phyloP scores from a whole-genome alignment of 2,113 vertebrate species.

The Brienomyrus brachyistius region DNA sequence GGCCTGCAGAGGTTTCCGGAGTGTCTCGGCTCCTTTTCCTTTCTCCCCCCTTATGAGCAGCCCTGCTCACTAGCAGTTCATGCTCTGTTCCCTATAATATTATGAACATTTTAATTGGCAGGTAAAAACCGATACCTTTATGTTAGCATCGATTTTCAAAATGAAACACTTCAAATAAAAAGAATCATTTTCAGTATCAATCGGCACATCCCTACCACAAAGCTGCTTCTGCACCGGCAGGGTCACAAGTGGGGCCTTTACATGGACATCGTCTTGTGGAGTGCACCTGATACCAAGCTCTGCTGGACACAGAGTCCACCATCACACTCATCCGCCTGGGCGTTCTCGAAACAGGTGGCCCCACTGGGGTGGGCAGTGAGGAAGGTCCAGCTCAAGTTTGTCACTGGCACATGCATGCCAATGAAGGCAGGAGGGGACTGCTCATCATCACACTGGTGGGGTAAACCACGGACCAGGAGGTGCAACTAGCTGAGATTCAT shows the following conservation, averaged over 20 bases:
- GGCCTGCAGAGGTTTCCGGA: background rate
- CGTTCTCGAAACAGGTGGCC: no score
- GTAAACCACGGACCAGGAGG: background rate
- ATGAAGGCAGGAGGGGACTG: background rate
- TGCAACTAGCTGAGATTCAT: background rate
- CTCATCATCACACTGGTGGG: background rate
- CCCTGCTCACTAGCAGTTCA: background rate
- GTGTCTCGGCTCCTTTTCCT: background rate
- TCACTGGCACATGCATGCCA: background rate
- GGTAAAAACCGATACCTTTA: background rate
- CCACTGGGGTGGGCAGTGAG: no score
- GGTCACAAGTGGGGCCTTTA: background rate
- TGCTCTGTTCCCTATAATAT: background rate
- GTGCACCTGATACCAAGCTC: background rate
- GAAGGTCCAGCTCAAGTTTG: no score
- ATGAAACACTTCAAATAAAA: background rate
- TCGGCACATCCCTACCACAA: background rate
- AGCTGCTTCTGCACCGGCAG: background rate
- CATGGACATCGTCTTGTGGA: background rate
- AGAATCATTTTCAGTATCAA: background rate
- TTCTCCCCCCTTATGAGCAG: background rate
- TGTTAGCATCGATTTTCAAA: background rate
- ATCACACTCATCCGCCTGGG: no score
- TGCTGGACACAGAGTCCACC: no score
- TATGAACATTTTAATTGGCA: background rate